phyloP scores from a whole-genome alignment of 2,113 vertebrate species.

The Antigone vipio region DNA sequence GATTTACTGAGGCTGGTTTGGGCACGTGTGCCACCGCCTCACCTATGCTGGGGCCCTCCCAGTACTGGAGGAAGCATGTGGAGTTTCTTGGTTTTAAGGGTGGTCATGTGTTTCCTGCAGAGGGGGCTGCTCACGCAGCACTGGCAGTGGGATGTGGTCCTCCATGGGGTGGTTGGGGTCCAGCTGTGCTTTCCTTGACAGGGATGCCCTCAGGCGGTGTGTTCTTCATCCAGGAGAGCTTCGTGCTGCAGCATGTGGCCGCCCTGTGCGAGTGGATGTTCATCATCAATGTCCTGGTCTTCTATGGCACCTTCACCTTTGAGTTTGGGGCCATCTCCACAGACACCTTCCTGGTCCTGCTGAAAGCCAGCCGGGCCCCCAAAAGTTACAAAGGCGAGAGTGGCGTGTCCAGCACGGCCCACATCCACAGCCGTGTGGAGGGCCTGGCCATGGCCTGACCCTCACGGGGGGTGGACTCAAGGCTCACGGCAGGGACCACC shows the following conservation, averaged over 20 bases:
- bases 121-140: accelerated
- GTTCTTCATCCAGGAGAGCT: conserved; percentile 87
- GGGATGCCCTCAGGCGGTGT: conserved; percentile 74
- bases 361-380: conserved; percentile 63
- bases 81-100: neutral
- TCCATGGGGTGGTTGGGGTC: neutral
- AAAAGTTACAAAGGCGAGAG: conserved; percentile 65
- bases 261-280: conserved; percentile 90
- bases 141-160: neutral
- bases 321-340: conserved; percentile 83
- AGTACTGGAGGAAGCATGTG: neutral
- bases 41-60: accelerated
- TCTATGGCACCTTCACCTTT: conserved; percentile 86
- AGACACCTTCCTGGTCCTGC: conserved; percentile 84
- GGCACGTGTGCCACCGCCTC: neutral
- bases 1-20: neutral
- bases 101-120: neutral
- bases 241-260: conserved; percentile 81
- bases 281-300: conserved; percentile 85
- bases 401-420: neutral
- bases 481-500: neutral
- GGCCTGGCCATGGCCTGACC: conserved; percentile 64
- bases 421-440: conserved; percentile 28
- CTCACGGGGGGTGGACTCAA: neutral
- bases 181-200: conserved; percentile 74